Evolutionary conservation across 2,888 invertebrate species (phyloP), one percentile per base, ranked within the genome.

Genomic region (Lithophane semibrunnea): DNA sequence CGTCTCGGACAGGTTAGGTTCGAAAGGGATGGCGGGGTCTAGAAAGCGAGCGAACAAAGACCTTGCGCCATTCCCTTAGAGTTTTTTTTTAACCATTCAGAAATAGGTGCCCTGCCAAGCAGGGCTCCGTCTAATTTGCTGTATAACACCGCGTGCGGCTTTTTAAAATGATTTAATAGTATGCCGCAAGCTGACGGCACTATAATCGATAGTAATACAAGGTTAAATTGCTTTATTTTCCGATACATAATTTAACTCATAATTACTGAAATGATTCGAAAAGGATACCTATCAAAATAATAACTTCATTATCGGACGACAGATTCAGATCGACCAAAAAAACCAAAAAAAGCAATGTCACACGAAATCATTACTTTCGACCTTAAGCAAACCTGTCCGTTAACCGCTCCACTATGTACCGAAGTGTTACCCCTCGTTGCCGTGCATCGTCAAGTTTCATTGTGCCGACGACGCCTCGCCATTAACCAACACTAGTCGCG

Each of bases 401-500:
- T 71, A 74, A 64, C 47, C 66, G 60, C 42, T 42, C 37, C 54
- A 73, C 76, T 80, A 83, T 75, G 78, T 76, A 76, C 69, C 68
- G 54, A 60, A 77, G 79, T 81, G 77, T 77, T 63, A 54, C 75
- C 77, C 49, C 75, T 56, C 49, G 73, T 49, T n/a, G 69, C 75
- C 66, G 44, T 67, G 74, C 74, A 73, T 70, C 84, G 75, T 77
- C 77, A 77, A 86, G 79, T 83, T 83, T 84, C 83, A 87, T 86
- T 84, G 86, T 86, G 80, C 77, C 77, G 37, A 37, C 37, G 81
- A 78, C 84, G 86, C 86, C 73, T 84, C 86, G 76, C 86, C 81
- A 88, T 89, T 88, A 88, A 85, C 82, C 86, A 85, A 83, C 86
- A 88, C 88, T 86, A 87, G 84, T 84, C 87, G 85, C 80, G 83